Percentiles rank a stretch among this genome's conserved stretches.
These are phyloP conservation scores for Diaprepes abbreviatus DNA, from an alignment of 2,888 invertebrate genomes.

Conservation along the genomic window DNA sequence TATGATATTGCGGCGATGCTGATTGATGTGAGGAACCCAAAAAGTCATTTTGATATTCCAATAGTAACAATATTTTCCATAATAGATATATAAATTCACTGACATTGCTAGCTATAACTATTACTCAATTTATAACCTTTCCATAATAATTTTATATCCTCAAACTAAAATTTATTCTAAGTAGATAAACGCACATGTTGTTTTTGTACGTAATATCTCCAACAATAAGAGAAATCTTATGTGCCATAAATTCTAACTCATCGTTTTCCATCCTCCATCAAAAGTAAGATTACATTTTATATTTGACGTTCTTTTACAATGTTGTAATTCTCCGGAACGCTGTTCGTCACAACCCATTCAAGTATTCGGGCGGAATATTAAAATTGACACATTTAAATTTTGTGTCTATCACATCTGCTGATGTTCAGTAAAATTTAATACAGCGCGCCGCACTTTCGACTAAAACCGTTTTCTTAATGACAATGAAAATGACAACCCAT, in stretches of 20 bases:
- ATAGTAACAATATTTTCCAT: too few relatives aligned
- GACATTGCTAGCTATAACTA: too few relatives aligned
- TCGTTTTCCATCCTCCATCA: background rate
- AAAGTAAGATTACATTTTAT: constrained; percentile 33
- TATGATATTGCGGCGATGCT: too few relatives aligned
- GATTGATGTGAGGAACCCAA: too few relatives aligned
- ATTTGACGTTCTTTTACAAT: constrained; percentile 31
- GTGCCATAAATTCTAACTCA: constrained; percentile 24
- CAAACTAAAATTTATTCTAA: too few relatives aligned
- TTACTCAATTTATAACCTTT: too few relatives aligned
- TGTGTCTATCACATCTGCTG: constrained; percentile 37
- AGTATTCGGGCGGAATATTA: constrained; percentile 37
- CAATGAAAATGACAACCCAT: constrained; percentile 43
- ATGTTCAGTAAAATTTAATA: constrained; percentile 34
- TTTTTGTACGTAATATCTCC: too few relatives aligned
- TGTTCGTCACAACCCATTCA: constrained; percentile 42
- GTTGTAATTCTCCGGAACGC: constrained; percentile 32
- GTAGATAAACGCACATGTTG: too few relatives aligned
- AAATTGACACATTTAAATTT: constrained; percentile 49
- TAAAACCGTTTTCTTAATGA: constrained; percentile 44
- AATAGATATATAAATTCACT: too few relatives aligned
- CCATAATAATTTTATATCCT: too few relatives aligned
- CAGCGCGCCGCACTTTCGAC: constrained; percentile 35
- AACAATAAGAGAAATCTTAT: constrained; percentile 4
- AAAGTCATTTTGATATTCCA: too few relatives aligned